phyloP scores from a whole-genome alignment of 2,888 invertebrate genomes.

The Pimpla rufipes region DNA sequence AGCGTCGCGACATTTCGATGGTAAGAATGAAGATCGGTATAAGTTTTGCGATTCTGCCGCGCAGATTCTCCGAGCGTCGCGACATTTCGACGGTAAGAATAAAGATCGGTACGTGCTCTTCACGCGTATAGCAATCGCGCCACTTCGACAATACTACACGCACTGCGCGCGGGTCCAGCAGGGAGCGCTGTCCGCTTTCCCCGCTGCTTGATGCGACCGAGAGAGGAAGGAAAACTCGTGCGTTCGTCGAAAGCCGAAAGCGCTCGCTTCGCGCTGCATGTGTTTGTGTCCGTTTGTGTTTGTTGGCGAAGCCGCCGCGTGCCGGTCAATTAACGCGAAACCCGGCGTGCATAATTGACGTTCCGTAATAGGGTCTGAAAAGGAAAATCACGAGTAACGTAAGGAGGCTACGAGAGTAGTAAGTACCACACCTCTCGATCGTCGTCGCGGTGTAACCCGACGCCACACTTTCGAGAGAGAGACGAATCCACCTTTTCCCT shows the following conservation, averaged over 20 bases:
- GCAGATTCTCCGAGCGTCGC: too few species aligned
- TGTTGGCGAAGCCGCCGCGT: not conserved
- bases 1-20: too few species aligned
- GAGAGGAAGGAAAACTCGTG: constrained; percentile 40
- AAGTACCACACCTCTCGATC: constrained; percentile 21
- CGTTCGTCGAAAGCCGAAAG: constrained; percentile 30
- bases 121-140: too few species aligned
- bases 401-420: constrained; percentile 34
- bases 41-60: too few species aligned
- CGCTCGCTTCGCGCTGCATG: not conserved
- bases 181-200: constrained; percentile 32
- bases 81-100: too few species aligned
- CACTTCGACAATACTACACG: not conserved
- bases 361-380: constrained; percentile 47
- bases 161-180: not conserved
- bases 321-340: constrained; percentile 19
- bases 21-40: too few species aligned
- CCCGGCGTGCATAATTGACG: constrained; percentile 33
- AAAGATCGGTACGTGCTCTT: too few species aligned
- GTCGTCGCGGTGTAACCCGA: not conserved
- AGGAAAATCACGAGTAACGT: constrained; percentile 26
- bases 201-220: constrained; percentile 1
- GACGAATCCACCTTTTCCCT: constrained; percentile 14
- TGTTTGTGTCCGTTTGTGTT: not conserved
- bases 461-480: constrained; percentile 41